Conservation (phyloP, 2,113 vertebrate species). For the Pardalotus punctatus region DNA sequence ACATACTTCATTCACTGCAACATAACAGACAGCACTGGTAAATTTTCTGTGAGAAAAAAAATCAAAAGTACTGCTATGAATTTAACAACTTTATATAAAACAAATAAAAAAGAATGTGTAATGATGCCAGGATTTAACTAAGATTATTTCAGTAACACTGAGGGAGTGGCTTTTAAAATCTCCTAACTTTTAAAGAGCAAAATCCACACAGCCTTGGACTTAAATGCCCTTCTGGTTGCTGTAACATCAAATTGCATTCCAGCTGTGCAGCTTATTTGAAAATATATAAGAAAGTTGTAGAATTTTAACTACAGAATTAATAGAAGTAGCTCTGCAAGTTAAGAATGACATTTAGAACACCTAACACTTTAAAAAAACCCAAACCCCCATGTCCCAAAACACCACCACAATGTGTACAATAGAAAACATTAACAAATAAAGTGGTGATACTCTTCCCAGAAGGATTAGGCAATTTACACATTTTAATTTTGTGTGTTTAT, state of each 20-base stretch:
- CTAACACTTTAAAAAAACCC: rapidly evolving
- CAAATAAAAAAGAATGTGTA: not conserved
- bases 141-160: not conserved
- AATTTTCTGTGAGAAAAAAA: not conserved
- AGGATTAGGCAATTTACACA: not conserved
- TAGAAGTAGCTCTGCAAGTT: not conserved
- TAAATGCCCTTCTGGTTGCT: not conserved
- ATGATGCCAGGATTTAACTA: not conserved
- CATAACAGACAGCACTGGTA: not conserved
- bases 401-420: not conserved
- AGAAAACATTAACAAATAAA: not conserved
- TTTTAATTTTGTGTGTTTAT: not conserved
- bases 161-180: not conserved
- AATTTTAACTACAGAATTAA: not conserved
- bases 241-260: not conserved
- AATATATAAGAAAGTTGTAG: not conserved
- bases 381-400: not conserved
- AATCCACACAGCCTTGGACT: not conserved
- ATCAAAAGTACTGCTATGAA: not conserved
- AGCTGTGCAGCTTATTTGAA: not conserved
- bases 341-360: not conserved
- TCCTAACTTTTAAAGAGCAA: not conserved
- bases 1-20: not conserved
- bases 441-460: not conserved
- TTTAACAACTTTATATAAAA: not conserved